Percentiles rank a stretch among this genome's conserved stretches.
phyloP scores from a whole-genome alignment of 2,797 vertebrate species.

The Cyprinodon diabolis region DNA sequence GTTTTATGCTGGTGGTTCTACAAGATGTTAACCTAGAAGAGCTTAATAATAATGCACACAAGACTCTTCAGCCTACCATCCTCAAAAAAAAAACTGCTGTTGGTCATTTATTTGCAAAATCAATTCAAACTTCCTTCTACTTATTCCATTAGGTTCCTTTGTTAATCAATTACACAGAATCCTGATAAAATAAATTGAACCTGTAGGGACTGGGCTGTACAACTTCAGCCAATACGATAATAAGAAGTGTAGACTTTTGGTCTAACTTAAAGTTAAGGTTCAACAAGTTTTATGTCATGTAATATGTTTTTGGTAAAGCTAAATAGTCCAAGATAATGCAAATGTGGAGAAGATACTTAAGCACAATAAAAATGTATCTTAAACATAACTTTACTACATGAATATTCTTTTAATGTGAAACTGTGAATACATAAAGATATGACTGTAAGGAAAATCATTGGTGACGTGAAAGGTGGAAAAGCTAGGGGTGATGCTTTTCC shows the following conservation, averaged over 20 bases:
- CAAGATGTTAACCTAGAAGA: not conserved
- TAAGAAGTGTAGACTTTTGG: no score
- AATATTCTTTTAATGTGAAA: not conserved
- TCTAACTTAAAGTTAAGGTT: not conserved
- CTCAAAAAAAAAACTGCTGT: not conserved
- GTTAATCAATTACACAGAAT: not conserved
- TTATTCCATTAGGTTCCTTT: not conserved
- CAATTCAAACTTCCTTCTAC: not conserved
- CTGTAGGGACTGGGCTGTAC: not conserved
- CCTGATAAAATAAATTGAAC: not conserved
- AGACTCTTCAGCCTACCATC: not conserved
- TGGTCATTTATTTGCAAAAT: no score
- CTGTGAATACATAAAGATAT: not conserved
- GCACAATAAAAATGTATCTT: not conserved
- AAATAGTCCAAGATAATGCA: not conserved
- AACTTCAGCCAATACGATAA: not conserved
- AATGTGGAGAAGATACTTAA: not conserved
- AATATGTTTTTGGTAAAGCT: not conserved
- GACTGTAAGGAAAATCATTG: not conserved
- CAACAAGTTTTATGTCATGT: not conserved
- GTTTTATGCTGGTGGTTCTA: not conserved
- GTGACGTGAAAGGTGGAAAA: slow-evolving; percentile 7
- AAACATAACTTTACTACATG: not conserved
- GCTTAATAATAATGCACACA: not conserved
- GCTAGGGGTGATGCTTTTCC: slow-evolving; percentile 1